These are phyloP conservation scores for Charaxes varanes DNA, from an alignment of 1,140 invertebrate species.

Conservation along the genomic window DNA sequence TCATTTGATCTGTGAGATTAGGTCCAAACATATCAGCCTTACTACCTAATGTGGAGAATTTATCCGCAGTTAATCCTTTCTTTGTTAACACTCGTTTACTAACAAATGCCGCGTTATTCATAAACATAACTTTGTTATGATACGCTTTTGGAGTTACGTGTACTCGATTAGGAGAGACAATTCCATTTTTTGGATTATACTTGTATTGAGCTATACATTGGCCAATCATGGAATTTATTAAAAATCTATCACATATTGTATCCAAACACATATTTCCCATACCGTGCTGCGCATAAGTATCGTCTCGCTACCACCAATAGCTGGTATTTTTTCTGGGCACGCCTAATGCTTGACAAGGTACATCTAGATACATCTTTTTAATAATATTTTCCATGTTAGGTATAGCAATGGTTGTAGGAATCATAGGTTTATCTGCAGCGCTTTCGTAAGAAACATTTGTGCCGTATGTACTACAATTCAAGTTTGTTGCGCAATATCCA, in stretches of 20 bases:
- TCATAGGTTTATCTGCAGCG: not conserved
- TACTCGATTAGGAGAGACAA: too few species aligned
- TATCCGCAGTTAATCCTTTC: too few species aligned
- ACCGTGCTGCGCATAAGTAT: not conserved
- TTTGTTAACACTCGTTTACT: too few species aligned
- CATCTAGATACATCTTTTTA: slow-evolving; percentile 3
- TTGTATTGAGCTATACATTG: not conserved
- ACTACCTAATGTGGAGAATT: too few species aligned
- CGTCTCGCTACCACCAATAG: slow-evolving; percentile 1
- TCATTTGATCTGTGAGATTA: too few species aligned
- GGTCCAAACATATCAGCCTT: too few species aligned
- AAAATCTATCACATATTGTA: not conserved
- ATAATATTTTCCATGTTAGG: not conserved
- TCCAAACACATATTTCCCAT: slow-evolving; percentile 1
- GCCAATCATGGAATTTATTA: not conserved
- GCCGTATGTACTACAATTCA: not conserved
- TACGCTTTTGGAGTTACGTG: slow-evolving; percentile 1
- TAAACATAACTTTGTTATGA: not conserved
- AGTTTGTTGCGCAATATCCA: not conserved
- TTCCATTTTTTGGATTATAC: slow-evolving; percentile 1
- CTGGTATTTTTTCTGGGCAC: not conserved
- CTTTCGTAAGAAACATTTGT: not conserved
- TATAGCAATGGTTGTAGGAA: not conserved
- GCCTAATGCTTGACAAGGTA: not conserved
- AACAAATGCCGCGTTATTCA: not conserved